Base-by-base conservation (phyloP, 1,140 invertebrate species). In the Macrosteles quadrilineatus region DNA sequence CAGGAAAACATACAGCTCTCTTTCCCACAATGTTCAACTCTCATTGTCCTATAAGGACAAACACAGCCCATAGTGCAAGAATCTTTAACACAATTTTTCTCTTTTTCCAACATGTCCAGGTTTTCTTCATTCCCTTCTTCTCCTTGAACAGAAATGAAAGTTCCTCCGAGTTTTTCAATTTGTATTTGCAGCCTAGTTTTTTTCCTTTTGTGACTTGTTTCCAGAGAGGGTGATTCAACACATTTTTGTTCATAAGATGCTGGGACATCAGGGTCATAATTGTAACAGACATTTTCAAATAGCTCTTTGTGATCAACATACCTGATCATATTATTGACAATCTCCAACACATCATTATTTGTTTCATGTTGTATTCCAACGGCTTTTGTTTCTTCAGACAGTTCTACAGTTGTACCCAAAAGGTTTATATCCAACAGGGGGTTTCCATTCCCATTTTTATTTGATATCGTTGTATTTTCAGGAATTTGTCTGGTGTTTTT, bases 141-240 rank as follows among this genome's bases (percentile, higher is more conserved):
- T 59, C 27, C 55, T 59, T 59, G 23, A 27, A 27, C 55, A 27
- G 55, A 2, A 27, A 59, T 59, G 25, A 27, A 59, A 27, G 55
- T 59, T 27, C 55, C 55, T 29, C 55, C 55, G 12, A 59, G 27
- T 9, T 59, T 14, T n/a, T 59, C 55, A 59, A 59, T 59, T 23
- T 59, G 55, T n/a, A 14, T 59, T 59, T 59, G 55, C 23, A 59
- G 25, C 27, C 4, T 25, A 59, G 55, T 59, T n/a, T 59, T 59
- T 23, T 59, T 59, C 6, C 23, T 59, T 23, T 59, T 59, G 2
- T 9, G 4, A 21, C 23, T 30, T 59, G 55, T 25, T 29, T 59
- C 27, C 47, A 19, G n/a, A 59, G 25, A 4, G 27, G 21, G 6
- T 6, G 6, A n/a, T 59, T 50, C 47, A 23, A 50, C n/a, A 11